phyloP scores from a whole-genome alignment of 2,888 invertebrate genomes.

The Ochropleura plecta region DNA sequence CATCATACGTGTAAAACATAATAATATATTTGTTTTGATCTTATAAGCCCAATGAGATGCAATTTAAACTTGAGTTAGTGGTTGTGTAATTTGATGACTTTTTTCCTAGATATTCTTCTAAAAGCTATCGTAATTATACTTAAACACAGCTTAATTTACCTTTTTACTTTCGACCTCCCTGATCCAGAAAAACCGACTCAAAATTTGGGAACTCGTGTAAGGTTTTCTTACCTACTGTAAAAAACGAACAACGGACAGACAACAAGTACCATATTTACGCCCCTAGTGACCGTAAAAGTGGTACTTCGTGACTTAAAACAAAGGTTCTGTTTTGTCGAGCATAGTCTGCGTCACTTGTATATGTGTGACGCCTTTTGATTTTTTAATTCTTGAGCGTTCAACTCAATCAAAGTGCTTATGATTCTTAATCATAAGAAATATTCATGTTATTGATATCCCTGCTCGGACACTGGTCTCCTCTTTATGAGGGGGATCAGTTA shows the following conservation, averaged over 20 bases:
- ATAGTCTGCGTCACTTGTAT: neutral
- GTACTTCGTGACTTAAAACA: neutral
- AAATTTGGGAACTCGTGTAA: neutral
- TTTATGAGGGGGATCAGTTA: neutral
- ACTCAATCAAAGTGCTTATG: neutral
- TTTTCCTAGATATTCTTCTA: neutral
- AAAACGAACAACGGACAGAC: neutral
- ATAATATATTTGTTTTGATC: neutral
- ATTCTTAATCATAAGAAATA: neutral
- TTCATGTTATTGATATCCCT: neutral
- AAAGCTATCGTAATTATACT: neutral
- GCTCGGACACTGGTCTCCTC: neutral
- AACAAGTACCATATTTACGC: too few relatives aligned
- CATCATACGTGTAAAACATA: conserved; percentile 50
- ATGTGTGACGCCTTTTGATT: neutral
- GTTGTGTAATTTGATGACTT: neutral
- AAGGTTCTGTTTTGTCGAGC: neutral
- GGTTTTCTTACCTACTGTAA: neutral
- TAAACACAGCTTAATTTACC: neutral
- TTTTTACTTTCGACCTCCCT: neutral
- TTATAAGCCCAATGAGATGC: neutral
- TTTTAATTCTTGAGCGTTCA: neutral
- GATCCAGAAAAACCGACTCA: neutral
- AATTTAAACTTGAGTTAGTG: neutral
- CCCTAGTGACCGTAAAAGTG: neutral